Conservation (phyloP, 2,888 invertebrate species). For the Disparrhopalites patrizii region DNA sequence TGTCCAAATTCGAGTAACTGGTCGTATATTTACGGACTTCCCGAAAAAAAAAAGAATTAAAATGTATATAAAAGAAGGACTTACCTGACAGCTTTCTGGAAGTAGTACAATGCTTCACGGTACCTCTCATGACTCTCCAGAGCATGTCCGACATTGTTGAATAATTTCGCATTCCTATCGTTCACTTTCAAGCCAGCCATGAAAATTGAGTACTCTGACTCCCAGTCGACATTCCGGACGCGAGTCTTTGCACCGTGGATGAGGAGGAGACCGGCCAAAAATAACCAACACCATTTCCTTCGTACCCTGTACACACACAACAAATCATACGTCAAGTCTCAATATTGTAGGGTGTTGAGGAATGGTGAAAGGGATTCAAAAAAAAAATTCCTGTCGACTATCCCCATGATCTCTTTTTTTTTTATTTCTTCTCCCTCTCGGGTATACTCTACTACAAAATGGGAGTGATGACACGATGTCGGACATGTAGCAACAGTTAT, state of each 20-base stretch:
- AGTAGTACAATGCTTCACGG: slow-evolving; percentile 79
- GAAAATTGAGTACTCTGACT: slow-evolving; percentile 87
- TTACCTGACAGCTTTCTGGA: slow-evolving; percentile 78
- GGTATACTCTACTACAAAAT: no score
- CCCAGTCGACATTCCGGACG: slow-evolving; percentile 86
- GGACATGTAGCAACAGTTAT: no score
- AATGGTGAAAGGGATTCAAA: no score
- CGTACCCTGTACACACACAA: slow-evolving; percentile 46
- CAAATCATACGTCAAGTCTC: neutral
- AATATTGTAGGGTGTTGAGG: no score
- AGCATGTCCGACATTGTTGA: slow-evolving; percentile 96
- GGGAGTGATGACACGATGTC: no score
- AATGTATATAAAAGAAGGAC: neutral
- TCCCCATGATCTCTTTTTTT: no score
- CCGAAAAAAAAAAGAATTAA: slow-evolving; percentile 3
- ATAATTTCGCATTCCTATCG: slow-evolving; percentile 88
- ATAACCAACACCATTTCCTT: slow-evolving; percentile 61
- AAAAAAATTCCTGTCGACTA: no score
- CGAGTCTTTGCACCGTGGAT: slow-evolving; percentile 82
- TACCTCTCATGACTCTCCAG: slow-evolving; percentile 70
- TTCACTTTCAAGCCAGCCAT: slow-evolving; percentile 85
- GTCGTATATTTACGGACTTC: no score
- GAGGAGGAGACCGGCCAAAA: slow-evolving; percentile 63
- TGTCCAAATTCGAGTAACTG: no score
- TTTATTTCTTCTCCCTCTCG: no score